Evolutionary conservation across 2,797 vertebrate genomes (phyloP).

Genomic region (Poecile montanus): DNA sequence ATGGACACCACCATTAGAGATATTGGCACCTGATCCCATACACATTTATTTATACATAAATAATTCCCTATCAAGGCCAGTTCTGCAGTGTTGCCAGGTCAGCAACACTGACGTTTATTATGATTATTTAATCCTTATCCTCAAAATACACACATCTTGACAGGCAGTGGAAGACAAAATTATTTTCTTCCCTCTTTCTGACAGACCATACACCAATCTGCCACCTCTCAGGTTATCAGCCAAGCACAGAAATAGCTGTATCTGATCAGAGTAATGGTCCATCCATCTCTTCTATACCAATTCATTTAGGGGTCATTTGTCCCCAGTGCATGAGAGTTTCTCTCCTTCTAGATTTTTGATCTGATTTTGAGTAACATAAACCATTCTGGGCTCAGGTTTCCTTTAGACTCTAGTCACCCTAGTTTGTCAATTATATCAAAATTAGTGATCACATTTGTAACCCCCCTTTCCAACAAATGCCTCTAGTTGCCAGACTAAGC

Average conservation of each 20-base stretch:
- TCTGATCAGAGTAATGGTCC: slow-evolving; percentile 18
- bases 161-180: neutral
- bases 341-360: slow-evolving; percentile 14
- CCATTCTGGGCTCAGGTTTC: neutral
- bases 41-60: neutral
- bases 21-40: neutral
- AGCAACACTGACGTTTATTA: neutral
- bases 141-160: neutral
- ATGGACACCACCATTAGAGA: neutral
- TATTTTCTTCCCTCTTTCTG: neutral
- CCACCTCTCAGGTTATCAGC: neutral
- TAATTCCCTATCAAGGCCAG: neutral
- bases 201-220: neutral
- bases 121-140: neutral
- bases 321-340: neutral
- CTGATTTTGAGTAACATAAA: slow-evolving; percentile 1
- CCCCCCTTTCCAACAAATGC: neutral
- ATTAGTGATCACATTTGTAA: slow-evolving; percentile 26
- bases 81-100: neutral
- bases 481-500: neutral
- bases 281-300: neutral
- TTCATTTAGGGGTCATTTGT: neutral
- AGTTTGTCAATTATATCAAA: slow-evolving; percentile 31
- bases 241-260: slow-evolving; percentile 23
- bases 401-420: neutral